These are phyloP conservation scores for Sardina pilchardus DNA, from an alignment of 2,113 vertebrate species.

Conservation along the genomic window DNA sequence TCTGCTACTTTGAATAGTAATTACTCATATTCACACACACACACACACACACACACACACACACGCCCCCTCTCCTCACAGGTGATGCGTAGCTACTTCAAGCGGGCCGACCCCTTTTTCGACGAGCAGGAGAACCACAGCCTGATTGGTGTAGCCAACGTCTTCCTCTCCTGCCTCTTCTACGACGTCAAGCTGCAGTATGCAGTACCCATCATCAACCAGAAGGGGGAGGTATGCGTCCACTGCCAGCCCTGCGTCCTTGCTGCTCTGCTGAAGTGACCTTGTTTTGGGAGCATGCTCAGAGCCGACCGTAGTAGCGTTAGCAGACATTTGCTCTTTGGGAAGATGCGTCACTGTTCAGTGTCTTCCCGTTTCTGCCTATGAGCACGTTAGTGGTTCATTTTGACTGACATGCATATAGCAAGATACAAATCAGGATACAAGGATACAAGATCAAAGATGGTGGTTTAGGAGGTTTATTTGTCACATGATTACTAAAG, in stretches of 20 bases:
- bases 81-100: conserved; percentile 87
- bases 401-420: not conserved
- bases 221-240: conserved; percentile 89
- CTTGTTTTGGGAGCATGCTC: not conserved
- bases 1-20: not conserved
- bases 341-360: not conserved
- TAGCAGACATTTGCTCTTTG: not conserved
- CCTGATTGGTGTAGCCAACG: conserved; percentile 93
- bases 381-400: not conserved
- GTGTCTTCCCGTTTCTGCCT: not conserved
- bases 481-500: no score
- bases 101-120: conserved; percentile 89
- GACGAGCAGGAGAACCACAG: conserved; percentile 95
- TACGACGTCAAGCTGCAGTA: conserved; percentile 91
- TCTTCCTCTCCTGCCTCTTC: conserved; percentile 92
- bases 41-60: not conserved
- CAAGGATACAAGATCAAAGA: no score
- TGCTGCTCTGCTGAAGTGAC: not conserved
- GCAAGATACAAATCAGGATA: no score
- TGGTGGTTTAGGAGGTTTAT: no score
- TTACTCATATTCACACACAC: not conserved
- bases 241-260: not conserved
- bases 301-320: not conserved
- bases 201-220: conserved; percentile 93
- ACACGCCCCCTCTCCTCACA: conserved; percentile 45